phyloP scores from a whole-genome alignment of 1,140 invertebrate genomes.

The Drosophila baimaii region DNA sequence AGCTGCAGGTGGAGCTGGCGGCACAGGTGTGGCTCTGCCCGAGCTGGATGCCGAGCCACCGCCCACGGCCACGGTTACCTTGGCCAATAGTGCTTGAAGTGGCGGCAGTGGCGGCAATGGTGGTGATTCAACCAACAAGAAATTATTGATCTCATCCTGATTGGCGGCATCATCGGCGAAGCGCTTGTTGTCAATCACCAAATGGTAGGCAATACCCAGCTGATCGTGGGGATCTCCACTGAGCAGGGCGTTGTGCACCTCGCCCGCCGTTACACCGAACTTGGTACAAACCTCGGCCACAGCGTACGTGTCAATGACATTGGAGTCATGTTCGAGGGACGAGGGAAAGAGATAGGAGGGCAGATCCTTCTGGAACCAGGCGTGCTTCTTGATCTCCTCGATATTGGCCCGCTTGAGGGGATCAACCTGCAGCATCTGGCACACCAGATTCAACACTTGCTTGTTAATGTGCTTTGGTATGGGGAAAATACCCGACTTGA shows the following conservation, averaged over 20 bases:
- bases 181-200: constrained; percentile 99
- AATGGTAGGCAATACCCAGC: constrained; percentile 98
- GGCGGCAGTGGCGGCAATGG: constrained; percentile 91
- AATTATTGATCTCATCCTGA: constrained; percentile 95
- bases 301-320: constrained; percentile 98
- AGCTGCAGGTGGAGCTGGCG: constrained; percentile 2
- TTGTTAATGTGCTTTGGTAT: constrained; percentile 99
- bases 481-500: constrained; percentile 99
- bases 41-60: constrained; percentile 59
- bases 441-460: constrained; percentile 96
- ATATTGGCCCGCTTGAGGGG: constrained; percentile 98
- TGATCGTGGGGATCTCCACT: constrained; percentile 99
- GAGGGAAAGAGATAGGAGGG: constrained; percentile 98
- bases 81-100: constrained; percentile 81
- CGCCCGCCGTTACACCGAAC: constrained; percentile 96
- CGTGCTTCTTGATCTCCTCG: constrained; percentile 99
- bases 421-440: constrained; percentile 99
- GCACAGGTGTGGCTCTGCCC: constrained; percentile 64
- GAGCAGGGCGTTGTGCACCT: constrained; percentile 96
- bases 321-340: constrained; percentile 97
- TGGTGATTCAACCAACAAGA: constrained; percentile 95
- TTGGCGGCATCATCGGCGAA: constrained; percentile 97
- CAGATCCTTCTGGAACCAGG: constrained; percentile 99
- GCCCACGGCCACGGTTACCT: constrained; percentile 43
- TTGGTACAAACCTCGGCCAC: constrained; percentile 97